Percentiles rank a stretch among this genome's conserved stretches.
phyloP scores from a whole-genome alignment of 1,140 invertebrate species.

The Sitobion miscanthi region DNA sequence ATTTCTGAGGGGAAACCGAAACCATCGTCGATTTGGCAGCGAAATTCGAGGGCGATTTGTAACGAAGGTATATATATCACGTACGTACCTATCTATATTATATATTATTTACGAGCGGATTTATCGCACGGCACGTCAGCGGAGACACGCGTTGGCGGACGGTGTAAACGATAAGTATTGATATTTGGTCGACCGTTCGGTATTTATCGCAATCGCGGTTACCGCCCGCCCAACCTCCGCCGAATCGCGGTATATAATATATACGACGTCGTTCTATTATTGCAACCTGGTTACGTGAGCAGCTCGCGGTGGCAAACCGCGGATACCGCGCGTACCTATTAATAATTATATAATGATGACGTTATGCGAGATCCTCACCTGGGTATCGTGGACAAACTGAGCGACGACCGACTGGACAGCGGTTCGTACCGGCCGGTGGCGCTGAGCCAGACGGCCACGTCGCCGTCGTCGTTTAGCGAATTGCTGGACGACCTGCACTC shows the following conservation, averaged over 20 bases:
- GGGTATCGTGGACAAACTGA: conserved; percentile 46
- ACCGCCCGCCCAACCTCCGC: not conserved
- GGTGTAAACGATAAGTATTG: not conserved
- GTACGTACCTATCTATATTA: too few species aligned
- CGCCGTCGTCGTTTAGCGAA: conserved; percentile 58
- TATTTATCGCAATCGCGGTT: not conserved
- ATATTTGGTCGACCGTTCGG: not conserved
- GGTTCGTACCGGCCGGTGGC: conserved; percentile 9
- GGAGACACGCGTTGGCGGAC: not conserved
- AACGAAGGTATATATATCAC: not conserved
- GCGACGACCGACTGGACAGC: conserved; percentile 56
- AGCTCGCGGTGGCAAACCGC: too few species aligned
- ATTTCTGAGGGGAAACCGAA: not conserved
- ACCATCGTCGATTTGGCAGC: not conserved
- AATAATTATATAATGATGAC: not conserved
- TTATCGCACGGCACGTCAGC: not conserved
- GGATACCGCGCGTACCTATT: too few species aligned
- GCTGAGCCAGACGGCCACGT: conserved; percentile 58
- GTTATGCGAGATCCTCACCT: not conserved
- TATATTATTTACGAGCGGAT: not conserved
- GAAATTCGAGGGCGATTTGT: not conserved
- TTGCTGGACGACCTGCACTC: conserved; percentile 59
- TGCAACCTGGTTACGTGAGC: too few species aligned
- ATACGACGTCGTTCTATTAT: too few species aligned
- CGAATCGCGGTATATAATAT: not conserved